phyloP scores from a whole-genome alignment of 1,140 invertebrate genomes.

The Drosophila varians region DNA sequence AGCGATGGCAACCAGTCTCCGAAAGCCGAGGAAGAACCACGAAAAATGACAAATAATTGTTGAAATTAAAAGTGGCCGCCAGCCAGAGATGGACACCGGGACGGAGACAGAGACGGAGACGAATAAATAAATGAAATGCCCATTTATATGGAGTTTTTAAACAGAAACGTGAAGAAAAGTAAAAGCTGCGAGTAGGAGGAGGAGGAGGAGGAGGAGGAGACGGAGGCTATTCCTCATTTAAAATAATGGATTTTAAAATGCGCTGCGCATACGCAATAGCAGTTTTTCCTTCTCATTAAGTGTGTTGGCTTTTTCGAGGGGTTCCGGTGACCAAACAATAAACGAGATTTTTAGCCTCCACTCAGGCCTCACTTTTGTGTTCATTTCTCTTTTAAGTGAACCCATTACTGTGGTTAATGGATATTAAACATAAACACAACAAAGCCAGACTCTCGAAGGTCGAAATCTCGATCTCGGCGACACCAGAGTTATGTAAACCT shows the following conservation, averaged over 20 bases:
- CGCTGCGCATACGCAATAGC: conserved; percentile 41
- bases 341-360: conserved; percentile 53
- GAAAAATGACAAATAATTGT: conserved; percentile 62
- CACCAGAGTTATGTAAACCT: conserved; percentile 28
- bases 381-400: conserved; percentile 21
- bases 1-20: conserved; percentile 46
- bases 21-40: conserved; percentile 21
- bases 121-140: conserved; percentile 32
- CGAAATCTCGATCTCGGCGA: background rate
- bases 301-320: conserved; percentile 17
- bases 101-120: background rate
- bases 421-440: conserved; percentile 71
- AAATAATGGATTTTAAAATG: conserved; percentile 42
- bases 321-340: conserved; percentile 69
- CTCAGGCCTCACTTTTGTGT: conserved; percentile 8
- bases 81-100: background rate
- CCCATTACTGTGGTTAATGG: conserved; percentile 77
- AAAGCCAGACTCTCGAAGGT: conserved; percentile 5
- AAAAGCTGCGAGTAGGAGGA: conserved; percentile 32
- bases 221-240: background rate
- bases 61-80: conserved; percentile 69
- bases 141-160: conserved; percentile 27
- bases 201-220: background rate
- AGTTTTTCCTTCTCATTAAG: conserved; percentile 37
- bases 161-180: conserved; percentile 41